Percentiles rank a stretch among this genome's conserved stretches.
Evolutionary conservation across 1,140 invertebrate species (phyloP).

Genomic region (Lerema accius): DNA sequence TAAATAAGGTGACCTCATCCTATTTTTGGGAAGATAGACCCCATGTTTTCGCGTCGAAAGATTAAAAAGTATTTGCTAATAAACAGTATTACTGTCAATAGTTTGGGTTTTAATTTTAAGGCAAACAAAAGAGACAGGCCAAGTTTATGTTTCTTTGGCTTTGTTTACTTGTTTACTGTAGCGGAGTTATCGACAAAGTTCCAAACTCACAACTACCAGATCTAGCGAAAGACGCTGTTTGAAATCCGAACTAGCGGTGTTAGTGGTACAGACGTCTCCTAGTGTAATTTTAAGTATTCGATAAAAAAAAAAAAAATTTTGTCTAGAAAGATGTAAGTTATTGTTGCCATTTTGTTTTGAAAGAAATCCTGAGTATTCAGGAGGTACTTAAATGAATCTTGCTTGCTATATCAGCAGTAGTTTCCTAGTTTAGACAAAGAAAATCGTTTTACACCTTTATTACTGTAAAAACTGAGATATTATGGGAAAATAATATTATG

Average conservation of each 20-base stretch:
- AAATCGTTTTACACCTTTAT: too few relatives aligned
- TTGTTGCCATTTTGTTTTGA: too few relatives aligned
- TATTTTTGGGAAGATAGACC: slow-evolving; percentile 27
- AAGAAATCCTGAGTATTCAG: too few relatives aligned
- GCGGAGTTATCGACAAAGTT: background rate
- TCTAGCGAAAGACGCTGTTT: background rate
- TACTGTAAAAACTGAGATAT: too few relatives aligned
- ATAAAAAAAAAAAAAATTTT: too few relatives aligned
- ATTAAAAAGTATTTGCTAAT: background rate
- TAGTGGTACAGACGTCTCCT: too few relatives aligned
- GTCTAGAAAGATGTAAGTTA: too few relatives aligned
- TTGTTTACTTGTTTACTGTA: slow-evolving; percentile 2
- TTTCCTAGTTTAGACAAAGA: too few relatives aligned
- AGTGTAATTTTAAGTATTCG: too few relatives aligned
- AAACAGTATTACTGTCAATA: background rate
- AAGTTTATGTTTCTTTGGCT: background rate
- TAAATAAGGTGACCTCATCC: slow-evolving; percentile 37
- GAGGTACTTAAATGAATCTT: too few relatives aligned
- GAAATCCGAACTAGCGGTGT: background rate
- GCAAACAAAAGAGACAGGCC: background rate
- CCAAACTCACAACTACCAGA: background rate
- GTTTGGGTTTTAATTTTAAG: background rate
- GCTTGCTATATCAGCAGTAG: too few relatives aligned
- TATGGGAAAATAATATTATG: background rate
- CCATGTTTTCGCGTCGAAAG: background rate